Conservation (phyloP, 2,888 invertebrate genomes). For the Platycheirus rosarum region DNA sequence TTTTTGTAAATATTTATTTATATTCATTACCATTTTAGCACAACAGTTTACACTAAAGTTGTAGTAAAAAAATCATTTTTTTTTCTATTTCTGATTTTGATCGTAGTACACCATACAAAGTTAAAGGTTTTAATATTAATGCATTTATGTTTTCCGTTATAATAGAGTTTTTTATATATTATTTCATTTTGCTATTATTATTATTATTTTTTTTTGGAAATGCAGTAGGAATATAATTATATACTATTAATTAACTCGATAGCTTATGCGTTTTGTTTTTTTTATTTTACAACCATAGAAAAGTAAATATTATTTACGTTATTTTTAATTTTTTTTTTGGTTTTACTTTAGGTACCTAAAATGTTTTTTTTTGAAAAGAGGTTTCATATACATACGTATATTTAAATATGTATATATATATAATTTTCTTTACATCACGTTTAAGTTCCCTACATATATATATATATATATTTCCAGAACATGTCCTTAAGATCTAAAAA, state of each 20-base stretch:
- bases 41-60: slow-evolving; percentile 64
- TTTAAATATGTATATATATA: slow-evolving; percentile 75
- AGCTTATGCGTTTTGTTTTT: slow-evolving; percentile 70
- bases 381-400: slow-evolving; percentile 56
- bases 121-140: slow-evolving; percentile 48
- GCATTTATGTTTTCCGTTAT: slow-evolving; percentile 57
- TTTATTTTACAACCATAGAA: slow-evolving; percentile 73
- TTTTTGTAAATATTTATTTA: slow-evolving; percentile 66
- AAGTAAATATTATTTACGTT: slow-evolving; percentile 73
- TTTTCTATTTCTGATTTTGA: slow-evolving; percentile 50
- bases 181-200: slow-evolving; percentile 60
- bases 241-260: slow-evolving; percentile 73
- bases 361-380: slow-evolving; percentile 70
- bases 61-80: slow-evolving; percentile 54
- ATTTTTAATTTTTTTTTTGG: slow-evolving; percentile 55
- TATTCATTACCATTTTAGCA: slow-evolving; percentile 65
- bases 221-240: slow-evolving; percentile 72
- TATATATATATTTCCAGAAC: slow-evolving; percentile 75
- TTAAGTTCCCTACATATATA: slow-evolving; percentile 70
- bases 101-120: slow-evolving; percentile 65
- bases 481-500: slow-evolving; percentile 77
- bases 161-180: slow-evolving; percentile 66
- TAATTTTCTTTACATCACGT: slow-evolving; percentile 76
- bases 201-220: slow-evolving; percentile 54
- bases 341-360: slow-evolving; percentile 72